phyloP scores from a whole-genome alignment of 2,113 vertebrate genomes.

The Petrocephalus microphthalmus region DNA sequence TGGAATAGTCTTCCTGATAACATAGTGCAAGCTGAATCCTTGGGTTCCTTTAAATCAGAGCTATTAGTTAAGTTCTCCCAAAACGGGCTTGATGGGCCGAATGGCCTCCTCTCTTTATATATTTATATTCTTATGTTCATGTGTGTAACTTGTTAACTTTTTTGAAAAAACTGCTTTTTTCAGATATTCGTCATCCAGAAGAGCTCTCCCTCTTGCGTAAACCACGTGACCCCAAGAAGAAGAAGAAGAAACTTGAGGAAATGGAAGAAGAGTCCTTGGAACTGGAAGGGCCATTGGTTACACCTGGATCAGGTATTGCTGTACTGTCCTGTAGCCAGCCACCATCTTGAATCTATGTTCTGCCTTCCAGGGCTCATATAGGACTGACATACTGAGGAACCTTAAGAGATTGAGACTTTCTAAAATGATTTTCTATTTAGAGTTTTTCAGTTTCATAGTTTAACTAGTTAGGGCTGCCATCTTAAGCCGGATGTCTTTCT shows the following conservation, averaged over 20 bases:
- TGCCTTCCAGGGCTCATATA: background rate
- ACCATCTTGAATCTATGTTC: background rate
- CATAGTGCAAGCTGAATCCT: too few relatives aligned
- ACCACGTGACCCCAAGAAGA: slow-evolving; percentile 94
- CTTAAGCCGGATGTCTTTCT: slow-evolving; percentile 49
- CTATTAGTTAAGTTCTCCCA: too few relatives aligned
- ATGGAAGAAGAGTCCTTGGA: slow-evolving; percentile 83
- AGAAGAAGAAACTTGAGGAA: slow-evolving; percentile 97
- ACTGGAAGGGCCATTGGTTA: slow-evolving; percentile 86
- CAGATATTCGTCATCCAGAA: slow-evolving; percentile 96
- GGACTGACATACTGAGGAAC: background rate
- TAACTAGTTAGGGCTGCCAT: slow-evolving; percentile 65
- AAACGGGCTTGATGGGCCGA: too few relatives aligned
- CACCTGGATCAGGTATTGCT: slow-evolving; percentile 82
- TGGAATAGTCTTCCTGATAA: too few relatives aligned
- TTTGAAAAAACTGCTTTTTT: slow-evolving; percentile 5
- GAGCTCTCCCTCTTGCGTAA: slow-evolving; percentile 94
- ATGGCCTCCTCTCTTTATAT: too few relatives aligned
- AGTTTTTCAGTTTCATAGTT: slow-evolving; percentile 19
- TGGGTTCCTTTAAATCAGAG: too few relatives aligned
- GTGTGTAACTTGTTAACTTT: slow-evolving; percentile 3
- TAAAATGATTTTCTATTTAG: background rate
- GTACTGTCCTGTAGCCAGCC: background rate
- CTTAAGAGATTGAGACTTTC: background rate
- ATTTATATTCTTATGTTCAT: too few relatives aligned